Base-by-base conservation (phyloP, 2,888 invertebrate genomes). In the Serripes groenlandicus region DNA sequence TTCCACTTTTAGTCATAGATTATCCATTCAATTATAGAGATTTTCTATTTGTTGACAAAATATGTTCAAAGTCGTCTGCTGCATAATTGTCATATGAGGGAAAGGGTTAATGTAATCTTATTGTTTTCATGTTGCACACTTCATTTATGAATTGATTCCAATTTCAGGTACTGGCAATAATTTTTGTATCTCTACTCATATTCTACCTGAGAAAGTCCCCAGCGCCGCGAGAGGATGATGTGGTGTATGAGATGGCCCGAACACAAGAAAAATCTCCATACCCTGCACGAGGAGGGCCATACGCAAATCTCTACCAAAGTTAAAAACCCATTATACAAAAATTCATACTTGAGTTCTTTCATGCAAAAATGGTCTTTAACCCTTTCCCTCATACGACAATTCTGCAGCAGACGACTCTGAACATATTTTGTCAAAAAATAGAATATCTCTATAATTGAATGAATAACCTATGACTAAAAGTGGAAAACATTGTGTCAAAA, bases 211-310 rank as follows among this genome's bases (percentile, higher is more conserved):
- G 87, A 52, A 81, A 89, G 54, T 68, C 64, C 7, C 86, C 87
- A 28, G 52, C 68, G 0, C 81, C 80, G 3, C 34, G 80, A n/a
- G 85, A 90, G 21, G 92, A 92, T 54, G 92, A 92, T 72, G 91
- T 92, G 7, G 92, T 92, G n/a, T 92, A 92, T 66, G 92, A 92
- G 78, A 92, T 92, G 92, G 92, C 92, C 0, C 85, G 91, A 72
- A 91, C 90, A 66, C 92, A 92, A 83, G 92, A 92, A 74, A 92
- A 92, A 85, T 92, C 92, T 7, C 92, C 92, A 0, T 92, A 92
- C 84, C 92, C 92, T 11, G 91, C 92, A 0, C 77, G 92, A 23
- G 90, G 88, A 15, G 88, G 89, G 35, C 89, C 90, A 56, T 90
- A 90, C 62, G 90, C 89, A 37, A 90, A 90, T 64, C 77, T 90